These are phyloP conservation scores for Chironomus tepperi DNA, from an alignment of 1,140 invertebrate species.

Conservation along the genomic window DNA sequence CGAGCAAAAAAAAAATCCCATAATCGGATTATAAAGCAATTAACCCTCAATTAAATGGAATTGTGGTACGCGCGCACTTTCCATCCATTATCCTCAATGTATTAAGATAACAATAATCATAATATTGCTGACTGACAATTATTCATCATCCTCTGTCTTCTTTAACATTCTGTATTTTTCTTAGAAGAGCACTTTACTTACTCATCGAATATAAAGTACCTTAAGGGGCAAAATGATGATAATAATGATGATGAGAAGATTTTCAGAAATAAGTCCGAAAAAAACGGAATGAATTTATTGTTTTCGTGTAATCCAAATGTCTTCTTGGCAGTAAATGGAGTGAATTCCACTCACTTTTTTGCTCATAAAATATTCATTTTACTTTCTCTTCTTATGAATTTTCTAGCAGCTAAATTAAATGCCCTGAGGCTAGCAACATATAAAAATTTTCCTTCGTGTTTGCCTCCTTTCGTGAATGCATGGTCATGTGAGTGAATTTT, in stretches of 20 bases:
- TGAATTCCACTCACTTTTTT: too few relatives aligned
- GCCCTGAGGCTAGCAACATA: too few relatives aligned
- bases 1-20: background rate
- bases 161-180: background rate
- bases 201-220: too few relatives aligned
- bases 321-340: background rate
- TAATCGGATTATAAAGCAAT: constrained; percentile 22
- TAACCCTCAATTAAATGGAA: constrained; percentile 10
- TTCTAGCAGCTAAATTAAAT: too few relatives aligned
- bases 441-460: too few relatives aligned
- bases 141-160: background rate
- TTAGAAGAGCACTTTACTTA: too few relatives aligned
- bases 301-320: constrained; percentile 8
- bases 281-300: background rate
- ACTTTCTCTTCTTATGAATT: background rate
- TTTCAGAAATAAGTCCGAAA: background rate
- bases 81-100: background rate
- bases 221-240: background rate
- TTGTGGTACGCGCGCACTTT: constrained; percentile 5
- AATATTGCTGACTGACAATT: background rate
- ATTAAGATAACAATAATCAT: background rate
- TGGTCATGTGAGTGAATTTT: background rate
- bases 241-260: background rate
- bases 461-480: too few relatives aligned
- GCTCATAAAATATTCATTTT: background rate